Base-by-base conservation (phyloP, 2,797 vertebrate genomes). In the Melanotaenia pygmaea region DNA sequence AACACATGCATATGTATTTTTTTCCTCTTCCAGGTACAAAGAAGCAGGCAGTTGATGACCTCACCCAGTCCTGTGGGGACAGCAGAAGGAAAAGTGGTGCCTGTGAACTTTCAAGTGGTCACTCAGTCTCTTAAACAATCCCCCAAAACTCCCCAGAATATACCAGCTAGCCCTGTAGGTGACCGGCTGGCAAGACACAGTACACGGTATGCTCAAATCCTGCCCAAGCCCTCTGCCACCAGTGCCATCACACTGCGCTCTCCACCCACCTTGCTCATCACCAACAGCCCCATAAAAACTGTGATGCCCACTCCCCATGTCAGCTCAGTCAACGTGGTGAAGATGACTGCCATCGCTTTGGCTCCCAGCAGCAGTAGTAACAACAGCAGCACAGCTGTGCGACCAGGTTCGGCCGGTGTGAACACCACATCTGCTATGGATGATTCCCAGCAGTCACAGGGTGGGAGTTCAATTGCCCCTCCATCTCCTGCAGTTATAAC, bases 281-380 rank as follows among this genome's bases (percentile, higher is more conserved):
- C 98, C 73, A 99, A 99, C 90, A 99, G 98, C 89, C 98, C 98
- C 82, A 97, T 99, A 83, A 99, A 99, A 93, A 98, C 97, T 38
- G 96, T 99, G 86, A 97, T 98, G 86, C 97, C 97, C 74, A 95
- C 95, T 38, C 93, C 97, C 63, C 98, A 99, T 1, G 93, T 98
- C 88, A 97, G 97, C 88, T 97, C 97, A 10, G 94, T 99, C 79
- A 99, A 99, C 8, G 97, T 99, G 88, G 97, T 99, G 57, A 99
- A 99, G 89, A 99, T 99, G 98, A 98, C 97, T 30, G 94, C 98
- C 88, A 98, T 99, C 79, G 97, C 98, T 32, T 95, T 99, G 61
- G 94, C 98, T 0, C 96, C 97, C 1, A 96, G 94, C 94, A 95
- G 94, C 70, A 95, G 68, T 12, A 71, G 67, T 64, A 76, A 45